phyloP scores from a whole-genome alignment of 2,888 invertebrate species.

The Orthonevra nobilis region DNA sequence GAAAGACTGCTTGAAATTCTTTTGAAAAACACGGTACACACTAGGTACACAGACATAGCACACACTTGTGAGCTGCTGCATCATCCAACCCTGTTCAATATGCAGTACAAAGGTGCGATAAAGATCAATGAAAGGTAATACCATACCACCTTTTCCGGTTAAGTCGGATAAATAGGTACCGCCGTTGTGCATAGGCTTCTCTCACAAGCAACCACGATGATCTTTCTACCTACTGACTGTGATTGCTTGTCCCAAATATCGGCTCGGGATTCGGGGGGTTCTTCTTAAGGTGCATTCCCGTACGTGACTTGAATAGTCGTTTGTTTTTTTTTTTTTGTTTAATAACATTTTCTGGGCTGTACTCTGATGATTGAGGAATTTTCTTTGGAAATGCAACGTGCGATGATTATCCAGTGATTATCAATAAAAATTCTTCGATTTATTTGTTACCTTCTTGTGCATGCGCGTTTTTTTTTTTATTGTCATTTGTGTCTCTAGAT shows the following conservation, averaged over 20 bases:
- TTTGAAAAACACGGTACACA: constrained; percentile 46
- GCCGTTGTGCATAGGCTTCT: constrained; percentile 37
- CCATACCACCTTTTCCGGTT: constrained; percentile 69
- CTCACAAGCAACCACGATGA: constrained; percentile 44
- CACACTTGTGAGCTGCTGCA: constrained; percentile 35
- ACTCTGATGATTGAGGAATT: too few relatives aligned
- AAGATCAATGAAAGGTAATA: constrained; percentile 69
- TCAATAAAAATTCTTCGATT: constrained; percentile 67
- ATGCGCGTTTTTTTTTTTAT: constrained; percentile 22
- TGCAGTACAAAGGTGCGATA: constrained; percentile 68
- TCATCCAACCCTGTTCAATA: constrained; percentile 65
- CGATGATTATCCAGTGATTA: constrained; percentile 69
- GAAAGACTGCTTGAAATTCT: constrained; percentile 46
- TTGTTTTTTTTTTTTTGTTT: constrained; percentile 24
- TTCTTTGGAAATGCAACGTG: constrained; percentile 53
- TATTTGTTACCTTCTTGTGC: constrained; percentile 55
- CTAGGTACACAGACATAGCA: constrained; percentile 20
- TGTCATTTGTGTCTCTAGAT: constrained; percentile 20
- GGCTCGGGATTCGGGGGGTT: constrained; percentile 31
- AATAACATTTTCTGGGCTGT: constrained; percentile 52
- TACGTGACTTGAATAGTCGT: constrained; percentile 70
- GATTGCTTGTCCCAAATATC: constrained; percentile 63
- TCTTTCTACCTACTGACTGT: constrained; percentile 45
- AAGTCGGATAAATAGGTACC: constrained; percentile 61
- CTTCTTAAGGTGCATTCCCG: constrained; percentile 65